These are phyloP conservation scores for Bryconaethiops microstoma DNA, from an alignment of 2,797 vertebrate genomes.

Conservation along the genomic window DNA sequence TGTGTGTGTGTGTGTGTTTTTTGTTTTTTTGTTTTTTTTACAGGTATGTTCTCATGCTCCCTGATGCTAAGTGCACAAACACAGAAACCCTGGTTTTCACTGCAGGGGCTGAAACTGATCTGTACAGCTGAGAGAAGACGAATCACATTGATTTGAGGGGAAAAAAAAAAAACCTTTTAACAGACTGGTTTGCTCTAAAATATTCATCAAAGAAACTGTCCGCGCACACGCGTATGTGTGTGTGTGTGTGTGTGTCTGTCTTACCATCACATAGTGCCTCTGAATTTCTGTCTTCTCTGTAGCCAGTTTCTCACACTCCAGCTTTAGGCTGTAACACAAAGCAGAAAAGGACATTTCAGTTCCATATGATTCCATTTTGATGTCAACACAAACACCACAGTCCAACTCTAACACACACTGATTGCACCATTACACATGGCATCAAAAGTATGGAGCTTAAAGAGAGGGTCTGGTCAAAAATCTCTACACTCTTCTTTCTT, in stretches of 20 bases:
- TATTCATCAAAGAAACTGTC: slow-evolving; percentile 18
- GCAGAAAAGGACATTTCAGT: slow-evolving; percentile 2
- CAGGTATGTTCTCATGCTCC: slow-evolving; percentile 56
- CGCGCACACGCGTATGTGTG: slow-evolving; percentile 39
- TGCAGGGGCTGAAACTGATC: slow-evolving; percentile 25
- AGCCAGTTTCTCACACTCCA: slow-evolving; percentile 94
- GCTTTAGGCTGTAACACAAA: slow-evolving; percentile 82
- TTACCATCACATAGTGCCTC: slow-evolving; percentile 96
- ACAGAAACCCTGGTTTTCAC: slow-evolving; percentile 62
- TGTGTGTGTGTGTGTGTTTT: slow-evolving; percentile 45
- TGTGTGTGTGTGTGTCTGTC: slow-evolving; percentile 55
- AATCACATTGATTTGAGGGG: neutral
- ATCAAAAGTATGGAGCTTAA: too few species aligned
- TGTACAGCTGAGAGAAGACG: slow-evolving; percentile 2
- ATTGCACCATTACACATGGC: too few species aligned
- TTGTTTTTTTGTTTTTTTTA: slow-evolving; percentile 64
- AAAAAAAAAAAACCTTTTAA: neutral
- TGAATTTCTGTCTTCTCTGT: slow-evolving; percentile 95
- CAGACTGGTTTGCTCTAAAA: neutral
- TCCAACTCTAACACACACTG: too few species aligned
- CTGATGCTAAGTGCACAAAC: slow-evolving; percentile 42
- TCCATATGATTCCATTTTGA: neutral
- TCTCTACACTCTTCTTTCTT: too few species aligned
- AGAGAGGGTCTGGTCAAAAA: too few species aligned
- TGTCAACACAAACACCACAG: neutral